Evolutionary conservation across 2,888 invertebrate species (phyloP).

Genomic region (Gandaritis pyraliata): DNA sequence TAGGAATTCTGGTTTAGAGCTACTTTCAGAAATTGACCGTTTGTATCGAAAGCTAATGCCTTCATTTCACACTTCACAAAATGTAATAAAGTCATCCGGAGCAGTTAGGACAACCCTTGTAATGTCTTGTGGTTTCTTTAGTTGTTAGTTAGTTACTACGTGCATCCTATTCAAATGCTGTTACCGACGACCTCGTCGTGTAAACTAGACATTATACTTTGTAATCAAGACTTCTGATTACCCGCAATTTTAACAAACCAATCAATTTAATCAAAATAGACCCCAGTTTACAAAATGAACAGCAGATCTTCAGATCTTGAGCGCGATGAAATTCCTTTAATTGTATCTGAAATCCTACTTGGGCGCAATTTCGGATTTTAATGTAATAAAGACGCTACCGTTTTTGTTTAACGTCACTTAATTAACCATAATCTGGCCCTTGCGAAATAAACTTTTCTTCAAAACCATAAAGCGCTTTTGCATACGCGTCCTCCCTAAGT

Average conservation of each 20-base stretch:
- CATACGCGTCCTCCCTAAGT: background rate
- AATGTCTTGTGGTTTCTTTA: background rate
- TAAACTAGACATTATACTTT: too few relatives aligned
- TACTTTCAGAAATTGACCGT: too few relatives aligned
- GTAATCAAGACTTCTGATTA: too few relatives aligned
- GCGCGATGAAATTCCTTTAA: conserved; percentile 50
- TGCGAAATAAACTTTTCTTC: conserved; percentile 48
- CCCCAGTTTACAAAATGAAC: conserved; percentile 3
- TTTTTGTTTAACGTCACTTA: conserved; percentile 59
- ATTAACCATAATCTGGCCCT: conserved; percentile 55
- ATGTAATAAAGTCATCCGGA: background rate
- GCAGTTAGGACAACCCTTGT: background rate
- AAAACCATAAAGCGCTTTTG: background rate
- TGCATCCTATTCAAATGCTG: background rate
- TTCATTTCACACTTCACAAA: background rate
- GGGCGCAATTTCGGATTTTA: conserved; percentile 54
- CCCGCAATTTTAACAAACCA: background rate
- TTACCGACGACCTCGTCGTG: background rate
- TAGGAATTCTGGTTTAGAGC: too few relatives aligned
- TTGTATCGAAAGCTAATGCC: too few relatives aligned
- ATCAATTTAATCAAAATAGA: background rate
- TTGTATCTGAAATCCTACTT: conserved; percentile 52
- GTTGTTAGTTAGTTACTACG: background rate
- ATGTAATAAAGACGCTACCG: conserved; percentile 60
- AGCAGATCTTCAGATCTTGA: conserved; percentile 13